phyloP scores from a whole-genome alignment of 2,797 vertebrate species.

The Numenius phaeopus region DNA sequence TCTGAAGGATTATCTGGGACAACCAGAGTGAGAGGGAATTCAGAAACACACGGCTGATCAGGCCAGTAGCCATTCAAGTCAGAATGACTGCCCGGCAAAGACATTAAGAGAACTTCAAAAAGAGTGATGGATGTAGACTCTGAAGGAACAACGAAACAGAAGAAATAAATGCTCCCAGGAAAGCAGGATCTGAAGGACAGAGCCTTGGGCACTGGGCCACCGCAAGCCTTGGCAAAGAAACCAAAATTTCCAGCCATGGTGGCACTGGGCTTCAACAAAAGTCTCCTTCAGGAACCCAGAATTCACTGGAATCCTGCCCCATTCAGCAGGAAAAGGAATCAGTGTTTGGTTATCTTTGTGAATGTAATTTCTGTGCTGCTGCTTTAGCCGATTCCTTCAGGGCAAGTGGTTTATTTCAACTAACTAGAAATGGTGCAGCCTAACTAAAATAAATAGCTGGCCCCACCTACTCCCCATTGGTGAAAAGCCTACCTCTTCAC shows the following conservation, averaged over 20 bases:
- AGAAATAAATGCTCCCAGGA: not conserved
- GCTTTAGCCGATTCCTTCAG: not conserved
- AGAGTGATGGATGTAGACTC: fast-evolving
- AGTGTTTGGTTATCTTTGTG: not conserved
- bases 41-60: not conserved
- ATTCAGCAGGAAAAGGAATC: not conserved
- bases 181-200: not conserved
- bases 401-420: not conserved
- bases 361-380: not conserved
- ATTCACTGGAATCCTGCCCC: not conserved
- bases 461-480: not conserved
- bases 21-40: not conserved
- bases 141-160: not conserved
- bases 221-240: not conserved
- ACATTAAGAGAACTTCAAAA: not conserved
- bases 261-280: not conserved
- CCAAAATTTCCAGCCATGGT: not conserved
- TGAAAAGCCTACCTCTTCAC: not conserved
- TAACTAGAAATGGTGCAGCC: not conserved
- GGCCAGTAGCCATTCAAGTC: not conserved
- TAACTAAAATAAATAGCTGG: not conserved
- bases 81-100: not conserved
- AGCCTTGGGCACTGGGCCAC: not conserved
- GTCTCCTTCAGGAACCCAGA: not conserved
- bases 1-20: not conserved